These are phyloP conservation scores for Bimastos eiseni DNA, from an alignment of 2,888 invertebrate genomes.

Conservation along the genomic window DNA sequence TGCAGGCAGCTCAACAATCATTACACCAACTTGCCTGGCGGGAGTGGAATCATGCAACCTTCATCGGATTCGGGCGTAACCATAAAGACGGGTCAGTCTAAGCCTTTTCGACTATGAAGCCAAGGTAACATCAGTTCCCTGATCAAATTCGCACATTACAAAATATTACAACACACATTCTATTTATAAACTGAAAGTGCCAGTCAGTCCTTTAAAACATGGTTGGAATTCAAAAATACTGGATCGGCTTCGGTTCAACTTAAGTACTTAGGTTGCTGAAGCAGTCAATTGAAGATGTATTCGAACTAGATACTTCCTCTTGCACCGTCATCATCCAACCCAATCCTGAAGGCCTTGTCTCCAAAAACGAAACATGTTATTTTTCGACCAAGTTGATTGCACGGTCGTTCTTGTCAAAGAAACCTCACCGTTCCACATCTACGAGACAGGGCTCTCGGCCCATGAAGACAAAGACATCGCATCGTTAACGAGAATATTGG, in stretches of 20 bases:
- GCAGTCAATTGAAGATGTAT: neutral
- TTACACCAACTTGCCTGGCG: too few relatives aligned
- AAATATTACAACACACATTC: neutral
- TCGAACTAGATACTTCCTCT: neutral
- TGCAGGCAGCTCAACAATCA: too few relatives aligned
- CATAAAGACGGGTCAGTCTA: too few relatives aligned
- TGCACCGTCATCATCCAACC: neutral
- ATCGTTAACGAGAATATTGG: neutral
- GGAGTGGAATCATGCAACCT: too few relatives aligned
- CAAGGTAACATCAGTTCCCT: neutral
- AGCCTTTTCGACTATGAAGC: neutral
- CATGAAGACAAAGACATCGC: neutral
- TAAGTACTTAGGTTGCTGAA: neutral
- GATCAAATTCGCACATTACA: neutral
- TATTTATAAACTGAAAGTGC: neutral
- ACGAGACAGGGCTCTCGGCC: neutral
- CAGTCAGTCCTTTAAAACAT: neutral
- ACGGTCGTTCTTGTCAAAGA: neutral
- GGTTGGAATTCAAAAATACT: neutral
- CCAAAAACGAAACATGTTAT: neutral
- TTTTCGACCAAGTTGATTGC: neutral
- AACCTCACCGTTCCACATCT: neutral
- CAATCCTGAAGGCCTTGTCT: neutral
- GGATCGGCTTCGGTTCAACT: neutral
- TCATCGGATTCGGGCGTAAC: too few relatives aligned